phyloP scores from a whole-genome alignment of 2,888 invertebrate genomes.

The Drosophila sordidapex region DNA sequence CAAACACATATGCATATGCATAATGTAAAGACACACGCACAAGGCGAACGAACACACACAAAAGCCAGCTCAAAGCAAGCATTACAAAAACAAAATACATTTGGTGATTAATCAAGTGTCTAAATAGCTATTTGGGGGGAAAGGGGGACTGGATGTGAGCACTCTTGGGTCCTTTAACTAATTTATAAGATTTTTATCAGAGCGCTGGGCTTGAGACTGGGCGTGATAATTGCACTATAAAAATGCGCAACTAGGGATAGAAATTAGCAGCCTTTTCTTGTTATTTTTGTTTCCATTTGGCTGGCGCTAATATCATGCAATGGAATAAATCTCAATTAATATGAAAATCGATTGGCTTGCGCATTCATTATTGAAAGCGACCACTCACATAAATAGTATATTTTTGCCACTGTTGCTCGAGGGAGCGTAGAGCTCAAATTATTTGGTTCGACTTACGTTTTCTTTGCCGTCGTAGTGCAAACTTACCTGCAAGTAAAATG shows the following conservation, averaged over 20 bases:
- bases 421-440: conserved; percentile 15
- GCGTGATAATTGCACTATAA: conserved; percentile 75
- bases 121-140: conserved; percentile 42
- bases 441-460: conserved; percentile 73
- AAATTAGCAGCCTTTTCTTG: conserved; percentile 58
- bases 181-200: conserved; percentile 74
- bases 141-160: not conserved
- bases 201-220: conserved; percentile 17
- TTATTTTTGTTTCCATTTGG: conserved; percentile 13
- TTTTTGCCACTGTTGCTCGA: conserved; percentile 23
- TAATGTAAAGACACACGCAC: conserved; percentile 17
- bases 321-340: conserved; percentile 79
- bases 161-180: conserved; percentile 57
- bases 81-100: conserved; percentile 71
- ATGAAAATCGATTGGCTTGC: conserved; percentile 75
- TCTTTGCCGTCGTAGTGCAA: conserved; percentile 80
- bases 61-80: conserved; percentile 50
- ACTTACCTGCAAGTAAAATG: conserved; percentile 76
- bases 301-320: conserved; percentile 9
- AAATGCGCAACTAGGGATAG: conserved; percentile 69
- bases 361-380: conserved; percentile 73
- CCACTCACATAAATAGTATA: conserved; percentile 53
- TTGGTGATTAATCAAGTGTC: conserved; percentile 74
- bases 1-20: conserved; percentile 14
- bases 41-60: not conserved